Base-by-base conservation (phyloP, 2,113 vertebrate genomes). In the Burhinus oedicnemus region DNA sequence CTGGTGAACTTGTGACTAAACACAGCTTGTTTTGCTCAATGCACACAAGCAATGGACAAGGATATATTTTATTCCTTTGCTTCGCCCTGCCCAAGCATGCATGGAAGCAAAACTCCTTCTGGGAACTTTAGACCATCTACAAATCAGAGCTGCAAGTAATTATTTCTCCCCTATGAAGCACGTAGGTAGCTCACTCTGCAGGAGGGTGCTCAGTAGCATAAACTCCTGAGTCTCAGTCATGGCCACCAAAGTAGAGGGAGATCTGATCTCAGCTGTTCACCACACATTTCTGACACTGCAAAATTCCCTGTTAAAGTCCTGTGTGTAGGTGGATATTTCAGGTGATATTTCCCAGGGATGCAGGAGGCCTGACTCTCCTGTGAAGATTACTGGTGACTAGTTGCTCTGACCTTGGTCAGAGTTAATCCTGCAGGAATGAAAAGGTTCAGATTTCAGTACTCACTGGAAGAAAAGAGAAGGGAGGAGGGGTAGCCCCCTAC, bases 1-100 rank as follows among this genome's bases (percentile, higher is more conserved):
- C 94, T 97, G 95, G 97, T 96, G 93, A 97, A 95, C 96, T 52
- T 95, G 97, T 81, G 94, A 91, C 94, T 97, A 96, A 95, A 94
- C 84, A 58, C 89, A 94, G 94, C 97, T 91, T 93, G 79, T 90
- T 97, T 94, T 91, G 78, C 95, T 94, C 91, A 96, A 72, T 61
- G 93, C 90, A 72, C 91, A 93, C 68, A 66, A 60, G 78, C 68
- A 57, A 13, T 0, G 45, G 84, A 85, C 79, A 78, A 83, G 71
- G n/a, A 77, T 76, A 26, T 91, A 90, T 92, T 94, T 97, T 95
- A 93, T 91, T 83, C 82, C 57, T 90, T 61, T 4, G 5, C 81
- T 87, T 94, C 75, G 47, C 62, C 54, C 84, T 91, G 78, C 75
- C 78, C 55, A 44, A 91, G 71, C 25, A 45, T 44, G 84, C 96